Conservation (phyloP, 1,140 invertebrate genomes). For the Leptinotarsa lineolata region DNA sequence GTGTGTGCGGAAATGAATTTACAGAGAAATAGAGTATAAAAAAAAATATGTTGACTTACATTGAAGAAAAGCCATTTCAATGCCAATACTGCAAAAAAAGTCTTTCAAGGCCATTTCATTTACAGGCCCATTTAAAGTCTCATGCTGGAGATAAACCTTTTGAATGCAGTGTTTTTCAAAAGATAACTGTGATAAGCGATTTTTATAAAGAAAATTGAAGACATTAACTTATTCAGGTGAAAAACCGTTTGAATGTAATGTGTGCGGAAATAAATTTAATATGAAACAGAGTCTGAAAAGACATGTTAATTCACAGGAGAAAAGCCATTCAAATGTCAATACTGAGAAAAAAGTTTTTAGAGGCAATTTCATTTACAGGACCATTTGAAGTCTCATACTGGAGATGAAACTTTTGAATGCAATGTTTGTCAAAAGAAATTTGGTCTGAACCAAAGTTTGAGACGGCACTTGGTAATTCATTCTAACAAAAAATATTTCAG, state of each 20-base stretch:
- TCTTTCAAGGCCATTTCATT: too few species aligned
- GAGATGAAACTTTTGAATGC: constrained; percentile 72
- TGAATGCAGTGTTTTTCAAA: constrained; percentile 5
- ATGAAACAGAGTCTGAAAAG: neutral
- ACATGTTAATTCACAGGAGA: neutral
- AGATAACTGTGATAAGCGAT: neutral
- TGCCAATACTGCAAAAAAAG: too few species aligned
- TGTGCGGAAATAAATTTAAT: neutral
- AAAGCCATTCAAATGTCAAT: neutral
- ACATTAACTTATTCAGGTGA: neutral
- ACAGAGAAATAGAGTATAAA: too few species aligned
- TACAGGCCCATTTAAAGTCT: too few species aligned
- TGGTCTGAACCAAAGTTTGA: constrained; percentile 61
- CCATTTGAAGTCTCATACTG: constrained; percentile 61
- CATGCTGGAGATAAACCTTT: constrained; percentile 4
- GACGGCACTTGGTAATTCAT: constrained; percentile 56
- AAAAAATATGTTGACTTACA: too few species aligned
- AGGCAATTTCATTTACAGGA: neutral
- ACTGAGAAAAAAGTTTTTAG: constrained; percentile 1
- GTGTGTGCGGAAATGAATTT: too few species aligned
- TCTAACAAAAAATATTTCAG: constrained; percentile 15
- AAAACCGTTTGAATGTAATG: neutral
- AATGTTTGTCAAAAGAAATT: constrained; percentile 62
- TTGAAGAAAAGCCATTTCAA: too few species aligned
- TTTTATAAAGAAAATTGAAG: neutral